Percentiles rank a stretch among this genome's conserved stretches.
phyloP scores from a whole-genome alignment of 2,888 invertebrate species.

The Podotricha telesiphe region DNA sequence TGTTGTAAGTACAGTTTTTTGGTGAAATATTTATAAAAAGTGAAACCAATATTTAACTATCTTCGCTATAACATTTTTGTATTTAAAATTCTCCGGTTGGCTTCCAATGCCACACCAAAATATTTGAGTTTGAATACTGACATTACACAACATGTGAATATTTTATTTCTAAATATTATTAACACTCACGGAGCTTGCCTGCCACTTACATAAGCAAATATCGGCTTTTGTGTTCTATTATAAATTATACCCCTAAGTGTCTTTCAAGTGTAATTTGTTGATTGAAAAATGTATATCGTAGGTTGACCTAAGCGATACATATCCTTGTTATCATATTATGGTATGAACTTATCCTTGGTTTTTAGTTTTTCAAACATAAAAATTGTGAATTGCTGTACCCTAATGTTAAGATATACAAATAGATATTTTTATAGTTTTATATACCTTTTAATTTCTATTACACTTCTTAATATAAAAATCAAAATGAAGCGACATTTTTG shows the following conservation, averaged over 20 bases:
- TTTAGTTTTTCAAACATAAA: neutral
- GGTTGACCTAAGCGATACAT: neutral
- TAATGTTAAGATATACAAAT: neutral
- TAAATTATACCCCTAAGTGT: neutral
- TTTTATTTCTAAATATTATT: slow-evolving; percentile 20
- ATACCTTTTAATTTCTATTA: neutral
- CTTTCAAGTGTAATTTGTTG: neutral
- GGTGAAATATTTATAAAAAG: slow-evolving; percentile 11
- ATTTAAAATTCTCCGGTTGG: slow-evolving; percentile 2
- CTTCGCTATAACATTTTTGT: slow-evolving; percentile 16
- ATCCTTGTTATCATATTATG: neutral
- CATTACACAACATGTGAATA: neutral
- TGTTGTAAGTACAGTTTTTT: neutral
- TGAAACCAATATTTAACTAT: slow-evolving; percentile 8
- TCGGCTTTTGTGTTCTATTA: neutral
- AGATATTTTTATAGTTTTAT: neutral
- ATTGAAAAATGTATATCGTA: neutral
- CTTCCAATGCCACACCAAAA: slow-evolving; percentile 7
- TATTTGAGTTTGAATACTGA: neutral
- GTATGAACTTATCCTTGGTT: neutral
- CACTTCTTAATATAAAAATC: neutral
- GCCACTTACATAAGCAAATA: neutral
- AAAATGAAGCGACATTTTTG: neutral
- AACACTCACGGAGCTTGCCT: neutral
- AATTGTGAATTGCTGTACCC: neutral